Conservation (phyloP, 1,140 invertebrate species). For the Euura lappo region DNA sequence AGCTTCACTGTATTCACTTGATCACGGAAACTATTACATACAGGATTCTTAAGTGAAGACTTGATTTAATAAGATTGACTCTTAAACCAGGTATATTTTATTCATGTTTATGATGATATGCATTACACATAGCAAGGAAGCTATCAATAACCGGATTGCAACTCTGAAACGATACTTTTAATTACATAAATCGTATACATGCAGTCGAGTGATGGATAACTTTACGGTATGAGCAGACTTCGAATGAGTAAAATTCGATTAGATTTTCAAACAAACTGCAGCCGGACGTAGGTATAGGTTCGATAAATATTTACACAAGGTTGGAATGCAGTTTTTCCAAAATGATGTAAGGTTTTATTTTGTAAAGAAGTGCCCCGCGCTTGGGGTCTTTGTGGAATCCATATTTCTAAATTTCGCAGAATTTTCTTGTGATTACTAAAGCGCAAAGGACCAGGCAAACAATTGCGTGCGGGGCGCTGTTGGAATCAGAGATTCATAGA, state of each 20-base stretch:
- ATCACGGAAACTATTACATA: background rate
- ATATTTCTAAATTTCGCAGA: background rate
- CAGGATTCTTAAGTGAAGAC: background rate
- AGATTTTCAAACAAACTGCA: no score
- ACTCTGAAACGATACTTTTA: no score
- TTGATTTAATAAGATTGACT: background rate
- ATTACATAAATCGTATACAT: no score
- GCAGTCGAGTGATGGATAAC: no score
- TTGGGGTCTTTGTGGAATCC: background rate
- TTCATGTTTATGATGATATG: no score
- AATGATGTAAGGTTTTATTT: background rate
- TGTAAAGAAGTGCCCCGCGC: background rate
- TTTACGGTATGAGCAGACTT: no score
- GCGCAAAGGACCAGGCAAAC: background rate
- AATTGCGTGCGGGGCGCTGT: background rate
- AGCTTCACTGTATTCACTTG: background rate
- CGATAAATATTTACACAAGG: no score
- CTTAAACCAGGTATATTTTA: background rate
- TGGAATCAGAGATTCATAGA: background rate
- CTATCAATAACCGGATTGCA: no score
- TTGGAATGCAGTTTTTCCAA: background rate
- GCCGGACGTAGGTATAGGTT: no score
- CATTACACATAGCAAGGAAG: no score
- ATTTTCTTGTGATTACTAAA: background rate
- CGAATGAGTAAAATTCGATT: no score